Evolutionary conservation across 2,113 vertebrate species (phyloP).

Genomic region (Collichthys lucidus): DNA sequence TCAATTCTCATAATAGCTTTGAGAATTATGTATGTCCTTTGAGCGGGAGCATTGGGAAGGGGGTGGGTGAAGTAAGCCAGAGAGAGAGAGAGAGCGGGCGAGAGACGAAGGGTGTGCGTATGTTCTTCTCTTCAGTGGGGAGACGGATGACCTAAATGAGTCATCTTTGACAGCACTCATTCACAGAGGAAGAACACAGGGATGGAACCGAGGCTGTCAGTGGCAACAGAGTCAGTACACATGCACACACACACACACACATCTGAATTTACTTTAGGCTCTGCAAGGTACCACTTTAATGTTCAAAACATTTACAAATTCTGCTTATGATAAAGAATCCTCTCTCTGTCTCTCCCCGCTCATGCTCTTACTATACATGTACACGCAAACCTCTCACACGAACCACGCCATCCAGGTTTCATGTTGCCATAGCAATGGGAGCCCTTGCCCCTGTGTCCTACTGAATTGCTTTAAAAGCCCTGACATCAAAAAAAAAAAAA

Average conservation of each 20-base stretch:
- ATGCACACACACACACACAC: neutral
- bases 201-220: constrained; percentile 13
- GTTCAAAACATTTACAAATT: constrained; percentile 13
- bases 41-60: constrained; percentile 3
- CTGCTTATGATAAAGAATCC: neutral
- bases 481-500: constrained; percentile 42
- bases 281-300: constrained; percentile 25
- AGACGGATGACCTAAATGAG: constrained; percentile 64
- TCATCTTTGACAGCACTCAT: constrained; percentile 56
- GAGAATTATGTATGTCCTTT: constrained; percentile 51
- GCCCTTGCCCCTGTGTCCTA: constrained; percentile 32
- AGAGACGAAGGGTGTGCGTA: constrained; percentile 15
- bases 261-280: neutral
- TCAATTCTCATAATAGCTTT: constrained; percentile 36
- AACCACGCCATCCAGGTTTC: constrained; percentile 41
- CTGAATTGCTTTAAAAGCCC: constrained; percentile 47
- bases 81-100: neutral
- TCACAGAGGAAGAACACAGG: constrained; percentile 45
- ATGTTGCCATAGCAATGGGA: constrained; percentile 68
- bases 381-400: neutral
- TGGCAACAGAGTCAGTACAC: neutral
- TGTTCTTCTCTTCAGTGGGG: constrained; percentile 35
- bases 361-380: neutral
- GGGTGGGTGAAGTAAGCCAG: neutral
- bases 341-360: neutral